phyloP scores from a whole-genome alignment of 2,888 invertebrate genomes.

The Calliopum simillimum region DNA sequence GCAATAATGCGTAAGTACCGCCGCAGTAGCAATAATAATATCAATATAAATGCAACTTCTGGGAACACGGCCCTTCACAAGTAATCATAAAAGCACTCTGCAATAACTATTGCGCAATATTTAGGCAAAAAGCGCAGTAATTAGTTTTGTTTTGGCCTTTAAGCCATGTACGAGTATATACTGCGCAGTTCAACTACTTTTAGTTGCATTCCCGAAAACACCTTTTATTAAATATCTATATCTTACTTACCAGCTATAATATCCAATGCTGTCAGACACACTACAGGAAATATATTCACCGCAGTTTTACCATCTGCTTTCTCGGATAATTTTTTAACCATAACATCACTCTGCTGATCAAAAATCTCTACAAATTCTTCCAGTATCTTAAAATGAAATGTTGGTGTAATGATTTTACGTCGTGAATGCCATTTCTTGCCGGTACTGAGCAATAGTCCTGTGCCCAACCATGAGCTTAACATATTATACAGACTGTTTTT shows the following conservation, averaged over 20 bases:
- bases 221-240: no score
- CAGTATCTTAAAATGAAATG: constrained; percentile 83
- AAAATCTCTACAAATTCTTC: constrained; percentile 79
- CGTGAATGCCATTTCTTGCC: constrained; percentile 73
- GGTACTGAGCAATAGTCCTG: constrained; percentile 59
- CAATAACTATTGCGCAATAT: no score
- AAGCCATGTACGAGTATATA: no score
- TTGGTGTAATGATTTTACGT: constrained; percentile 80
- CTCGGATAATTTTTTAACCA: constrained; percentile 70
- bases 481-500: constrained; percentile 58
- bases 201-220: no score
- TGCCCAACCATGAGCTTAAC: constrained; percentile 60
- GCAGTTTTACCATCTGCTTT: constrained; percentile 56
- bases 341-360: constrained; percentile 72
- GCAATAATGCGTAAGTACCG: no score
- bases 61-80: no score
- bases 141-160: no score
- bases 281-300: constrained; percentile 73
- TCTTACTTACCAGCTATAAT: constrained; percentile 66
- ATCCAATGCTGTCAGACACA: constrained; percentile 73
- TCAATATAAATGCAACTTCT: no score
- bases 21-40: no score
- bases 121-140: no score
- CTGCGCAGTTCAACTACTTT: no score
- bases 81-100: no score